A percentile compares a stretch with the other conserved stretches of the same genome.
Conservation (phyloP, 2,888 invertebrate genomes). For the Cantharis nigra region DNA sequence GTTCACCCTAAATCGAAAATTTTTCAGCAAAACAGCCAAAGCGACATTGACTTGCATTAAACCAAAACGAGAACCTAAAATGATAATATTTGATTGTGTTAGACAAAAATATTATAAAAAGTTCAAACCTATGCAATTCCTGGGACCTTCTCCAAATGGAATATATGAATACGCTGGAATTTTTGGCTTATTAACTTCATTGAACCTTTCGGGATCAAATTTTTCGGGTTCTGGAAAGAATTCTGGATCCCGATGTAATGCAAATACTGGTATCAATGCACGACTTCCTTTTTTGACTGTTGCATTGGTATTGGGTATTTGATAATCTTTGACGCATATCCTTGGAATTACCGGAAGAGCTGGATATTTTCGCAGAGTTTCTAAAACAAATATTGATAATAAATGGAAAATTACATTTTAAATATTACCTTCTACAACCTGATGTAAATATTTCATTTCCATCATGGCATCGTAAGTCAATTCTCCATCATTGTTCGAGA, state of each 20-base stretch:
- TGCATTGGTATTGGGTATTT: conserved; percentile 39
- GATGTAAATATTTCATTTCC: conserved; percentile 58
- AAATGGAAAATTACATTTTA: not conserved
- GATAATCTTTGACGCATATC: conserved; percentile 38
- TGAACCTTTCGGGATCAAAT: conserved; percentile 66
- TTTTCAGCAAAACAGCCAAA: not conserved
- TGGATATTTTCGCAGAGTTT: conserved; percentile 44
- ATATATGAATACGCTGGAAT: not conserved
- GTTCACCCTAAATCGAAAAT: not conserved
- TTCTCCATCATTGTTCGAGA: conserved; percentile 49
- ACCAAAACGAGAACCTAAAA: not conserved
- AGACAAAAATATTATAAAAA: not conserved
- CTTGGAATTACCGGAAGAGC: conserved; percentile 41
- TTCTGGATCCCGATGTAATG: conserved; percentile 41
- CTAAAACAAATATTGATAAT: conserved; percentile 30
- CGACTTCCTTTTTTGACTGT: conserved; percentile 36
- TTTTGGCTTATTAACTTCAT: not conserved
- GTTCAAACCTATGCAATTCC: not conserved
- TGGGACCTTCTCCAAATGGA: not conserved
- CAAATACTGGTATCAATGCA: conserved; percentile 38
- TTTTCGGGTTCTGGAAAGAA: conserved; percentile 57
- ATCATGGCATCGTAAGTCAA: conserved; percentile 57
- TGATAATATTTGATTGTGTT: not conserved
- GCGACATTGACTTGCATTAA: not conserved
- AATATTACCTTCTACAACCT: conserved; percentile 49